Evolutionary conservation across 2,888 invertebrate genomes (phyloP).

Genomic region (Heliothis peltigera): DNA sequence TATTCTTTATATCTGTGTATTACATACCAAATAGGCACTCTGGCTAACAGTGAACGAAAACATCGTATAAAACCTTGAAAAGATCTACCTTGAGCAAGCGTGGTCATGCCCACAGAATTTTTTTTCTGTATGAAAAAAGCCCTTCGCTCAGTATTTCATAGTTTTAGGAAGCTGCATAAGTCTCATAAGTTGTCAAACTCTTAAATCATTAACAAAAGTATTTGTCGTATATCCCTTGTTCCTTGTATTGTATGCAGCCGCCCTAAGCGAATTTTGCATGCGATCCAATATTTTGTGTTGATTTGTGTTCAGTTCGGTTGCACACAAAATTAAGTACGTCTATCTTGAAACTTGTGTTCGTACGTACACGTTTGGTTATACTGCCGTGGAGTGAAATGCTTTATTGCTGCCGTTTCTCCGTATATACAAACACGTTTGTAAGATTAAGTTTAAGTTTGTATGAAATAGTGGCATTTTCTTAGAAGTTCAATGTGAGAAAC

Average conservation of each 20-base stretch:
- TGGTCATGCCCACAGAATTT: no score
- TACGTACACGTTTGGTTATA: constrained; percentile 23
- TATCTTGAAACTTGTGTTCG: constrained; percentile 29
- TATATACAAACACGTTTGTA: constrained; percentile 6
- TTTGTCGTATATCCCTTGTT: neutral
- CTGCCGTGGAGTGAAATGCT: constrained; percentile 32
- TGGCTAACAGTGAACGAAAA: no score
- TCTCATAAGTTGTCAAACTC: no score
- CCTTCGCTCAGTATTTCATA: no score
- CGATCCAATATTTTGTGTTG: constrained; percentile 51
- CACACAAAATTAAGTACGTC: constrained; percentile 49
- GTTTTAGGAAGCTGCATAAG: no score
- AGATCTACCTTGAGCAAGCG: no score
- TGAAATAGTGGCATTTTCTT: constrained; percentile 24
- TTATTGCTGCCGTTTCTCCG: constrained; percentile 33
- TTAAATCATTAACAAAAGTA: neutral
- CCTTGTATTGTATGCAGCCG: neutral
- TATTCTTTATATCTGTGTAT: no score
- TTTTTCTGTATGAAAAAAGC: no score
- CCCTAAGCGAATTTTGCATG: constrained; percentile 39
- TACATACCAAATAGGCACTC: no score
- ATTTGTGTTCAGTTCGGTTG: constrained; percentile 45
- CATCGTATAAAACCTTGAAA: no score
- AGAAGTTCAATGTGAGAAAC: constrained; percentile 14
- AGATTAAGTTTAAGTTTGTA: constrained; percentile 24